Evolutionary conservation across 2,888 invertebrate genomes (phyloP).

Genomic region (Amphipyra tragopoginis): DNA sequence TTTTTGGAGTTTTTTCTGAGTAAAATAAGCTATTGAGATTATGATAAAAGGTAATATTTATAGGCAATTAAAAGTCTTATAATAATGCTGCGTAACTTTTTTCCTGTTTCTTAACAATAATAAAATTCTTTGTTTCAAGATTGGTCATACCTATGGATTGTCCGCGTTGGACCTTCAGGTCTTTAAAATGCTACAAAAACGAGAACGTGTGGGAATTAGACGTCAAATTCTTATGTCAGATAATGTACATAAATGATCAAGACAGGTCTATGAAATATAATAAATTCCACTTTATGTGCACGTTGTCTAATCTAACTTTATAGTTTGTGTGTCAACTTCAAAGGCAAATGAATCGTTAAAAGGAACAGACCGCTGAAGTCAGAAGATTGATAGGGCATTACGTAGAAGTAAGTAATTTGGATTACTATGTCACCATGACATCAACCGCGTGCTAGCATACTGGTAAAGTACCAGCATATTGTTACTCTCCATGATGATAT

Average conservation of each 20-base stretch:
- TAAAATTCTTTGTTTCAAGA: not conserved
- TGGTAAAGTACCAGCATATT: not conserved
- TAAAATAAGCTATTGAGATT: conserved; percentile 14
- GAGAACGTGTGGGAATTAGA: conserved; percentile 11
- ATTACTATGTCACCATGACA: conserved; percentile 18
- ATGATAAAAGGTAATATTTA: conserved; percentile 2
- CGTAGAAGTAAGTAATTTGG: conserved; percentile 15
- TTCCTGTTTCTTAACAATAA: not conserved
- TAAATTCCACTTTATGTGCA: conserved; percentile 3
- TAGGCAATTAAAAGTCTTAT: not conserved
- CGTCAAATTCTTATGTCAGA: conserved; percentile 10
- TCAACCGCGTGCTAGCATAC: not conserved
- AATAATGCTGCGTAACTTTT: not conserved
- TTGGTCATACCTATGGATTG: not conserved
- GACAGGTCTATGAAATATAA: not conserved
- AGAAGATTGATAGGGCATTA: conserved; percentile 33
- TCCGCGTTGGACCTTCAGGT: not conserved
- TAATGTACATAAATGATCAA: conserved; percentile 6
- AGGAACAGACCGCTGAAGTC: conserved; percentile 17
- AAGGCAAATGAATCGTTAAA: conserved; percentile 14
- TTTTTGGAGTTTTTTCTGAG: conserved; percentile 16
- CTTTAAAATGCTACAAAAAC: conserved; percentile 27
- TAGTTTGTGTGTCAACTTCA: conserved; percentile 7
- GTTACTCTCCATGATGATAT: not conserved
- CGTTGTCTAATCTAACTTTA: conserved; percentile 3